These are phyloP conservation scores for Sycophila sp. DNA, from an alignment of 1,140 invertebrate species.

Conservation along the genomic window DNA sequence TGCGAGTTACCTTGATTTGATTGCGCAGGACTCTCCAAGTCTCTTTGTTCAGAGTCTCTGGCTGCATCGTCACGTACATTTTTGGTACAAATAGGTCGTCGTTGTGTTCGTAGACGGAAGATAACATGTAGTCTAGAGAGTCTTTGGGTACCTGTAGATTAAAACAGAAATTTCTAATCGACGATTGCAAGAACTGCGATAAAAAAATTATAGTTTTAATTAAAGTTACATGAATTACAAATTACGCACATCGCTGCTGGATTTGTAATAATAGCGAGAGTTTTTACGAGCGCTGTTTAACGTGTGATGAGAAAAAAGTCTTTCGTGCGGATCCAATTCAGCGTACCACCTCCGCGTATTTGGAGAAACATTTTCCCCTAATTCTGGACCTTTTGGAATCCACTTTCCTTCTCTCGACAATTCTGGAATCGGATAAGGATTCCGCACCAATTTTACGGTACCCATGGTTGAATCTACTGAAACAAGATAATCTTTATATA, in stretches of 20 bases:
- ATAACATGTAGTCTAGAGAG: slow-evolving; percentile 55
- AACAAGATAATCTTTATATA: too few species aligned
- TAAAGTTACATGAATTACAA: too few species aligned
- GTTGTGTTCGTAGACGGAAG: slow-evolving; percentile 55
- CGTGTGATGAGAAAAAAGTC: slow-evolving; percentile 63
- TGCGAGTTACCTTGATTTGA: slow-evolving; percentile 52
- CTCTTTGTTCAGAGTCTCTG: slow-evolving; percentile 54
- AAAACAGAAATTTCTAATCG: neutral
- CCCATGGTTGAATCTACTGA: neutral
- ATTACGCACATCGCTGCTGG: too few species aligned
- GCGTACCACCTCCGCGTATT: slow-evolving; percentile 52
- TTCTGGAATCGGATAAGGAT: slow-evolving; percentile 60
- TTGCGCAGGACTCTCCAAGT: slow-evolving; percentile 62
- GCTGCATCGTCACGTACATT: slow-evolving; percentile 52
- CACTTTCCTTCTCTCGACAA: slow-evolving; percentile 56
- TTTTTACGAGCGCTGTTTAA: slow-evolving; percentile 57
- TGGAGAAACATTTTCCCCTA: slow-evolving; percentile 52
- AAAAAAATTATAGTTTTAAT: neutral
- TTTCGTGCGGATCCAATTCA: slow-evolving; percentile 54
- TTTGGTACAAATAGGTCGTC: slow-evolving; percentile 54
- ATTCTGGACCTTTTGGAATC: slow-evolving; percentile 47
- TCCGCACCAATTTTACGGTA: slow-evolving; percentile 46
- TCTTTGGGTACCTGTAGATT: slow-evolving; percentile 56
- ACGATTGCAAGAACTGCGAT: neutral
- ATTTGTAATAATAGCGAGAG: slow-evolving; percentile 48